Conservation (phyloP, 2,113 vertebrate genomes). For the Henicopernis longicauda region DNA sequence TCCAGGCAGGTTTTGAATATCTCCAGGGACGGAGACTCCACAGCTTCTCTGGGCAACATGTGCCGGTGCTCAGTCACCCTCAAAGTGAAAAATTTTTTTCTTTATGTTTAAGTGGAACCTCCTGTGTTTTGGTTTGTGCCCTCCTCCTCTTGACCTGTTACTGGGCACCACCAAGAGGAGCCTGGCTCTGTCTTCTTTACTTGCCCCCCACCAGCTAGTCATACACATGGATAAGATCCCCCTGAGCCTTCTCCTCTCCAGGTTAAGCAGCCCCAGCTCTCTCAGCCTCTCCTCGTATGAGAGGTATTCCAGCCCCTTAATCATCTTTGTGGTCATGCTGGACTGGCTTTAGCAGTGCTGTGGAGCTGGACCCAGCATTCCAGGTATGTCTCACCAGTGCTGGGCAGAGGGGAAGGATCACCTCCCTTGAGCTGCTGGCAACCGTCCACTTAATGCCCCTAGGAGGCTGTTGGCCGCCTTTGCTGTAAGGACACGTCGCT, state of each 20-base stretch:
- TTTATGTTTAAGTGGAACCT: background rate
- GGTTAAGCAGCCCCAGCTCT: background rate
- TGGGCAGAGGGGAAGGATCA: background rate
- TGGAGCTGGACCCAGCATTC: background rate
- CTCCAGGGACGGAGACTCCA: background rate
- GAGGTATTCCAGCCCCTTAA: background rate
- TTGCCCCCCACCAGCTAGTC: background rate
- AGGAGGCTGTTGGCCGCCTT: background rate
- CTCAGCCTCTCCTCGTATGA: background rate
- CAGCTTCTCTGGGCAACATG: background rate
- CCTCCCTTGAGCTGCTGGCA: background rate
- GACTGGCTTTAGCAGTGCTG: background rate
- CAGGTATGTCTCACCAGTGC: background rate
- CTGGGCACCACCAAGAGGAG: background rate
- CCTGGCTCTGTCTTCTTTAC: background rate
- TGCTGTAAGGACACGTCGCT: background rate
- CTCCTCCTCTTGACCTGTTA: background rate
- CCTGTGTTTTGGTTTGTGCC: background rate
- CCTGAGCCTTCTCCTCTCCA: background rate
- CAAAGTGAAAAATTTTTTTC: background rate
- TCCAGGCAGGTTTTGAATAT: background rate
- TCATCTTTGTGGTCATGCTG: background rate
- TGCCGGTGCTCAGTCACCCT: background rate
- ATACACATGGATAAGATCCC: no score
- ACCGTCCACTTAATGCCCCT: background rate